A percentile compares a stretch with the other conserved stretches of the same genome.
phyloP scores from a whole-genome alignment of 2,888 invertebrate species.

The Tortrix viridana region DNA sequence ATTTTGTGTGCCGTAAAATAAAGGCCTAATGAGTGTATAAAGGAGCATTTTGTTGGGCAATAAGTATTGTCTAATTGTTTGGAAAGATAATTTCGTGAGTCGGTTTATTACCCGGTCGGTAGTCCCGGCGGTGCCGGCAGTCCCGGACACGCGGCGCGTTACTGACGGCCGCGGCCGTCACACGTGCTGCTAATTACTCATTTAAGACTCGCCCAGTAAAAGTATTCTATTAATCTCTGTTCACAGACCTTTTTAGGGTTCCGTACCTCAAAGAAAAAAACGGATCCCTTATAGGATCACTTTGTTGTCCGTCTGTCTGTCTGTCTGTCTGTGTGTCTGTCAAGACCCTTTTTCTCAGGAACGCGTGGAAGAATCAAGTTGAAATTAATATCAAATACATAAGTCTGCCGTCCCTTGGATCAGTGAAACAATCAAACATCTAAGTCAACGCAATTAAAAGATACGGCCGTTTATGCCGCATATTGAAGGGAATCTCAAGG shows the following conservation, averaged over 20 bases:
- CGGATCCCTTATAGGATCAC: no score
- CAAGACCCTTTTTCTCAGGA: no score
- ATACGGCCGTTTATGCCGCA: no score
- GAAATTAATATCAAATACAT: no score
- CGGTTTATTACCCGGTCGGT: slow-evolving; percentile 65
- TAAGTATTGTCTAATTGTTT: slow-evolving; percentile 75
- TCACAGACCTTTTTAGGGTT: slow-evolving; percentile 36
- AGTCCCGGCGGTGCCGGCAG: slow-evolving; percentile 55
- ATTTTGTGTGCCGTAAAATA: slow-evolving; percentile 33
- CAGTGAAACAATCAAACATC: no score
- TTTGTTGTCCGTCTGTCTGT: no score
- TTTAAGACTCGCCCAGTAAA: slow-evolving; percentile 53
- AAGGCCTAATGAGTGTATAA: slow-evolving; percentile 38
- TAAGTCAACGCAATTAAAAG: no score
- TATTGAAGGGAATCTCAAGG: no score
- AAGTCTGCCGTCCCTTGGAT: no score
- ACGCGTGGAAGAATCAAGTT: no score
- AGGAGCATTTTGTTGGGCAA: slow-evolving; percentile 53
- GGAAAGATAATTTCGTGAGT: slow-evolving; percentile 74
- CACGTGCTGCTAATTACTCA: slow-evolving; percentile 76
- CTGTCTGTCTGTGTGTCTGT: no score
- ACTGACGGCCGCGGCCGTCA: slow-evolving; percentile 63
- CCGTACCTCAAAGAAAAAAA: neutral
- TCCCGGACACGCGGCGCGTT: slow-evolving; percentile 63
- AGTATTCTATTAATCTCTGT: slow-evolving; percentile 46